Percentiles rank a stretch among this genome's conserved stretches.
phyloP scores from a whole-genome alignment of 2,888 invertebrate genomes.

The Zootermopsis nevadensis region DNA sequence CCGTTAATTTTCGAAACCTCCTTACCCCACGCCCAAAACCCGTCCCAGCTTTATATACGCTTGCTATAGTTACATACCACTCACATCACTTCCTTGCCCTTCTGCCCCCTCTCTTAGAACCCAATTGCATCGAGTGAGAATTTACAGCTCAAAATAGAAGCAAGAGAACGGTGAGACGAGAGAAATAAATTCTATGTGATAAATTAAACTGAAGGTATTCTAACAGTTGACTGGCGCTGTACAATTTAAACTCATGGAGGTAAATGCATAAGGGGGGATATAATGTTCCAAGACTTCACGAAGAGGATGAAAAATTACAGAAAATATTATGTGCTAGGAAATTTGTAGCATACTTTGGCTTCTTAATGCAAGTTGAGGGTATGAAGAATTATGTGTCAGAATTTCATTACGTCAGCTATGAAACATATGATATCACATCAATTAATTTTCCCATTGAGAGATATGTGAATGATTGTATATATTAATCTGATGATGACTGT shows the following conservation, averaged over 20 bases:
- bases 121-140: conserved; percentile 9
- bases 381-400: no score
- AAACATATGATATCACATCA: no score
- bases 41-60: neutral
- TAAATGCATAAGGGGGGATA: neutral
- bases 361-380: neutral
- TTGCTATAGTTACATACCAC: conserved; percentile 13
- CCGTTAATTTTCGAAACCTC: conserved; percentile 22
- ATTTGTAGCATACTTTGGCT: neutral
- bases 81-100: neutral
- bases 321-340: neutral
- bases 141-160: conserved; percentile 23
- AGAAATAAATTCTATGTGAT: conserved; percentile 2
- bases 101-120: neutral
- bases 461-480: no score
- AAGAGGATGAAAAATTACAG: neutral
- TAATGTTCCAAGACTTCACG: neutral
- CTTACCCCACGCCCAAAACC: neutral
- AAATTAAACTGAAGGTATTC: conserved; percentile 17
- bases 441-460: no score
- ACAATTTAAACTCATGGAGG: conserved; percentile 6
- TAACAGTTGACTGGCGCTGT: conserved; percentile 19
- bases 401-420: no score
- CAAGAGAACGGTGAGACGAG: neutral
- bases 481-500: no score